phyloP scores from a whole-genome alignment of 2,888 invertebrate species.

The Drosophila setosimentum region DNA sequence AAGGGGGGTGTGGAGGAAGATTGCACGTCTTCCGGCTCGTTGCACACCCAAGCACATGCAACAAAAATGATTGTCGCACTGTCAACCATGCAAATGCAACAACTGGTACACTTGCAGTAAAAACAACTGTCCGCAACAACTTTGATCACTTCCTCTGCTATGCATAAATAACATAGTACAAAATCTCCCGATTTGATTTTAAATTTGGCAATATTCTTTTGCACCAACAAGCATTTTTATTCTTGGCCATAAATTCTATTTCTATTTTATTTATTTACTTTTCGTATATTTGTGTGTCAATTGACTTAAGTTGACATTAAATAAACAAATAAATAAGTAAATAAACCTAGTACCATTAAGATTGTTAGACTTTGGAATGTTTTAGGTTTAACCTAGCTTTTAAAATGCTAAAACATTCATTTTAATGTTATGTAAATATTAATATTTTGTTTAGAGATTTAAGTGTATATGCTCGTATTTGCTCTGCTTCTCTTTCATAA shows the following conservation, averaged over 20 bases:
- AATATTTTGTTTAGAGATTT: neutral
- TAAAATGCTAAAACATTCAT: no score
- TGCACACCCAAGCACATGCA: conserved; percentile 18
- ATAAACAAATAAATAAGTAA: neutral
- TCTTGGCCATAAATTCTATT: neutral
- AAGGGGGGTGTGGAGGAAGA: no score
- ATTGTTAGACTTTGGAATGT: no score
- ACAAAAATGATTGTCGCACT: conserved; percentile 23
- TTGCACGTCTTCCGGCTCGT: neutral
- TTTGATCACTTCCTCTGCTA: conserved; percentile 22
- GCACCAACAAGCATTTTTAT: neutral
- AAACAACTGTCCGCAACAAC: conserved; percentile 31
- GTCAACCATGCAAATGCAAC: conserved; percentile 34
- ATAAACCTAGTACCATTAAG: no score
- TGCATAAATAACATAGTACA: conserved; percentile 21
- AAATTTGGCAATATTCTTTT: neutral
- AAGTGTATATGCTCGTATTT: neutral
- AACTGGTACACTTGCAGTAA: conserved; percentile 20
- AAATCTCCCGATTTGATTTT: conserved; percentile 30
- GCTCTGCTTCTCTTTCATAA: neutral
- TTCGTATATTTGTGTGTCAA: neutral
- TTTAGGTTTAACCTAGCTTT: no score
- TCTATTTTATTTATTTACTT: neutral
- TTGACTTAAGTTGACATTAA: neutral
- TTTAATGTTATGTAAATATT: no score